A percentile compares a stretch with the other conserved stretches of the same genome.
Evolutionary conservation across 1,140 invertebrate genomes (phyloP).

Genomic region (Holcopasites calliopsidis): DNA sequence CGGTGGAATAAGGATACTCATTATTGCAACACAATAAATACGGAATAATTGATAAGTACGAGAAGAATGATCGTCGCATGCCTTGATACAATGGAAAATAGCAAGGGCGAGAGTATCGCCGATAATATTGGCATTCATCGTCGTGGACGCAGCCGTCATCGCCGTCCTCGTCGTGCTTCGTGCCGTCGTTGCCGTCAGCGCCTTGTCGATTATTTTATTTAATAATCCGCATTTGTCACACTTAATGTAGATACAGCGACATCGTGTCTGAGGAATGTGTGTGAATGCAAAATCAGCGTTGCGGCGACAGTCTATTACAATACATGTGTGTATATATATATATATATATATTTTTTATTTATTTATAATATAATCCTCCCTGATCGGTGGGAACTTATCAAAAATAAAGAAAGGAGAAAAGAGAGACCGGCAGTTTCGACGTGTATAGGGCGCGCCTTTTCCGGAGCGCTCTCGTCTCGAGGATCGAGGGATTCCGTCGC

Average conservation of each 20-base stretch:
- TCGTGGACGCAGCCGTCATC: constrained; percentile 47
- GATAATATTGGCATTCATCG: constrained; percentile 54
- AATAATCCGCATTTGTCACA: constrained; percentile 58
- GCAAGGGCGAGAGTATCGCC: constrained; percentile 9
- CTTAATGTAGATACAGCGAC: constrained; percentile 64
- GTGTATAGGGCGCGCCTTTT: not conserved
- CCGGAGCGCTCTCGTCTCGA: not conserved
- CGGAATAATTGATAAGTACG: constrained; percentile 12
- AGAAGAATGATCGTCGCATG: constrained; percentile 11
- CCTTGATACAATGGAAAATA: not conserved
- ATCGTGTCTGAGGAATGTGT: constrained; percentile 73
- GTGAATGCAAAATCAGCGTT: constrained; percentile 56
- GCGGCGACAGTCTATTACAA: constrained; percentile 43
- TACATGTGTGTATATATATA: constrained; percentile 34
- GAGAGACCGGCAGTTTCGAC: constrained; percentile 46
- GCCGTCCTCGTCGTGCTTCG: constrained; percentile 50
- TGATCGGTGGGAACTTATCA: constrained; percentile 47
- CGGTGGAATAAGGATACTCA: constrained; percentile 50
- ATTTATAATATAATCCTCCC: constrained; percentile 45
- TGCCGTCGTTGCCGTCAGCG: constrained; percentile 54
- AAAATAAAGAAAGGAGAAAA: constrained; percentile 48
- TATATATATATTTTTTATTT: constrained; percentile 43
- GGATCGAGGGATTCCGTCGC: not conserved
- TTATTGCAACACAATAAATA: constrained; percentile 34
- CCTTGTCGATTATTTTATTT: constrained; percentile 50